These are phyloP conservation scores for Spinus pinus DNA, from an alignment of 2,797 vertebrate genomes.

Conservation along the genomic window DNA sequence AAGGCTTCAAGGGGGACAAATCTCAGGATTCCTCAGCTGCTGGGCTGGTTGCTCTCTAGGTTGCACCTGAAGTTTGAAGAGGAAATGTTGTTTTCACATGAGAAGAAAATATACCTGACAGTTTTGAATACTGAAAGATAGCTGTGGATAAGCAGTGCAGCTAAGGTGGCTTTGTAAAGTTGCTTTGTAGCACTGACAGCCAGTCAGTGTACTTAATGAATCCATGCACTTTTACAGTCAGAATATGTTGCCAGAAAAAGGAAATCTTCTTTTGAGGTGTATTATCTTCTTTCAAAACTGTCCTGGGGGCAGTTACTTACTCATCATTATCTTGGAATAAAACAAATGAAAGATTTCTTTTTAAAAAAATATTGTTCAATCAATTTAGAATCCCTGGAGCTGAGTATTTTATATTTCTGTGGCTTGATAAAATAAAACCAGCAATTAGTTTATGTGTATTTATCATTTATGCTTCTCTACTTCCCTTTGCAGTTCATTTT, in stretches of 20 bases:
- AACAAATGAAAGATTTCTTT: conserved; percentile 50
- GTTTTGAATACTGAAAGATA: neutral
- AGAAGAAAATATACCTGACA: conserved; percentile 44
- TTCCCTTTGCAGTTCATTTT: conserved; percentile 40
- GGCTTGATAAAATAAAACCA: conserved; percentile 51
- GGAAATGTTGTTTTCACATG: conserved; percentile 23
- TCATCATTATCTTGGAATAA: conserved; percentile 39
- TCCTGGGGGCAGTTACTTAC: conserved; percentile 24
- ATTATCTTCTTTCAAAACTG: conserved; percentile 57
- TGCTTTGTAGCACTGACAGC: conserved; percentile 38
- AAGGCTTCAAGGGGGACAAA: neutral
- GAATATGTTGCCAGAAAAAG: conserved; percentile 7
- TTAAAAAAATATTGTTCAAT: conserved; percentile 44
- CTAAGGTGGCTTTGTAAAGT: neutral
- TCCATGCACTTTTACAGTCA: neutral
- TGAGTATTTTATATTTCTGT: conserved; percentile 60
- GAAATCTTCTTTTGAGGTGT: conserved; percentile 24
- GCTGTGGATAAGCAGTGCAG: neutral
- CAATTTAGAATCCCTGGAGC: conserved; percentile 56
- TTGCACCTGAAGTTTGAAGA: conserved; percentile 25
- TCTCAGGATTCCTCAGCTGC: neutral
- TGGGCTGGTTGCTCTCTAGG: neutral
- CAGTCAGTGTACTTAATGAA: conserved; percentile 22
- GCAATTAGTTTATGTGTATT: conserved; percentile 62
- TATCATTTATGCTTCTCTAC: conserved; percentile 49